Evolutionary conservation across 1,140 invertebrate species (phyloP), one percentile per base, ranked within the genome.

Genomic region (Bombus waltoni): DNA sequence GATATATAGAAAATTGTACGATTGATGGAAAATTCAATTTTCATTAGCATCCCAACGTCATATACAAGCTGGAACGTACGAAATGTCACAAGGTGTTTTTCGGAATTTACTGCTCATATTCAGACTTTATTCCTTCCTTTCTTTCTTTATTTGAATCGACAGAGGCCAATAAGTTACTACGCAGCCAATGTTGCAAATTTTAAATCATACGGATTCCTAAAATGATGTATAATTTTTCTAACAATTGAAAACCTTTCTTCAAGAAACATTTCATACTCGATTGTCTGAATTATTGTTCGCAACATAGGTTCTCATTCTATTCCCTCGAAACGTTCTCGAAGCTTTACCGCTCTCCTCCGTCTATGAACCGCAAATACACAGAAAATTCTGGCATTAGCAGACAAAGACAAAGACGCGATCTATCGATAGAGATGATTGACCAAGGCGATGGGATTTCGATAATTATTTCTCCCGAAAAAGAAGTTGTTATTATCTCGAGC

Each of bases 401-500:
- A n/a, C 4, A 11, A 62, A 13, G 9, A 5, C 3, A 62, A 62
- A 62, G 11, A 13, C 28, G 59, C 11, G 13, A 62, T 62, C n/a
- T 62, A 32, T 32, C 15, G 8, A 18, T 32, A 15, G n/a, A 32
- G 65, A 66, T 32, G 5, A 15, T 38, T 3, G 47, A 53, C 18
- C 8, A 53, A 53, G 18, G 6, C 6, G 6, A 53, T 22, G 18
- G 47, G 18, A 65, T 70, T 88, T 84, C 53, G 62, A 80, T 89
- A 84, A 83, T 89, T 83, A 78, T 83, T 87, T 78, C 40, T 25
- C n/a, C 68, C 22, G 42, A 68, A 71, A 40, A 13, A 15, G 6
- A 66, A 32, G 8, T 40, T 62, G 66, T 75, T 79, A 81, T 75
- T 79, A 73, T 78, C 28, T 38, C 59, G 57, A 18, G 32, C 35